These are phyloP conservation scores for Lepidostoma basale DNA, from an alignment of 1,140 invertebrate species.

Conservation along the genomic window DNA sequence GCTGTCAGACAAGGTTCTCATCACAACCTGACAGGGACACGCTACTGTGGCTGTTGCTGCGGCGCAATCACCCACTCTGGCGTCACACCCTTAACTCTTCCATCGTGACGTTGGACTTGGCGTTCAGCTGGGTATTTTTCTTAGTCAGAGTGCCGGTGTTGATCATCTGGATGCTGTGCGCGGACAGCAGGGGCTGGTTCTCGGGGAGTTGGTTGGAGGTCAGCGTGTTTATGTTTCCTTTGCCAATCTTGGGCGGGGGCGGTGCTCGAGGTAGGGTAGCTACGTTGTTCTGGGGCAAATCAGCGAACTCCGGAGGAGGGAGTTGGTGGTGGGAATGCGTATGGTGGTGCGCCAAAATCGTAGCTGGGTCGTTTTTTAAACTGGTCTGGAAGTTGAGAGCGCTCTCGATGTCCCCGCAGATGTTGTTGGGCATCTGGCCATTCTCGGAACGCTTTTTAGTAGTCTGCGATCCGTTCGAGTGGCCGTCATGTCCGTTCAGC, in stretches of 20 bases:
- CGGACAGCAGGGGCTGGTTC: constrained; percentile 65
- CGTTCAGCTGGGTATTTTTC: constrained; percentile 68
- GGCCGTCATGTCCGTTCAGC: constrained; percentile 65
- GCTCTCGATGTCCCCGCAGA: constrained; percentile 77
- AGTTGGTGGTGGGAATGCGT: constrained; percentile 76
- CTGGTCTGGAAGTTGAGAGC: constrained; percentile 68
- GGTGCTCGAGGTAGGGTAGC: constrained; percentile 70
- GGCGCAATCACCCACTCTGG: constrained; percentile 63
- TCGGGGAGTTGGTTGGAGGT: constrained; percentile 67
- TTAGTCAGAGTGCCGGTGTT: constrained; percentile 71
- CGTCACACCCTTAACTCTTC: constrained; percentile 83
- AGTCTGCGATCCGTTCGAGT: constrained; percentile 58
- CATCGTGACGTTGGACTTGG: constrained; percentile 70
- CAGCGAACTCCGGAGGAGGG: constrained; percentile 78
- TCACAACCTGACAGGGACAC: constrained; percentile 54
- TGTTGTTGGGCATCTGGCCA: constrained; percentile 83
- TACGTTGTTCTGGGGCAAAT: constrained; percentile 72
- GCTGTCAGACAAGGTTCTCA: constrained; percentile 58
- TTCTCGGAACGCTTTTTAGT: constrained; percentile 80
- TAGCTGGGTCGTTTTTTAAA: constrained; percentile 69
- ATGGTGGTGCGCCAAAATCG: constrained; percentile 70
- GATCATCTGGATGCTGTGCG: constrained; percentile 71
- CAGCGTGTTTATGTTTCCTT: constrained; percentile 63
- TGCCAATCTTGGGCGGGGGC: constrained; percentile 72
- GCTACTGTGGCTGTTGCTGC: constrained; percentile 60